These are phyloP conservation scores for Melanostoma scalare DNA, from an alignment of 2,888 invertebrate genomes.

Conservation along the genomic window DNA sequence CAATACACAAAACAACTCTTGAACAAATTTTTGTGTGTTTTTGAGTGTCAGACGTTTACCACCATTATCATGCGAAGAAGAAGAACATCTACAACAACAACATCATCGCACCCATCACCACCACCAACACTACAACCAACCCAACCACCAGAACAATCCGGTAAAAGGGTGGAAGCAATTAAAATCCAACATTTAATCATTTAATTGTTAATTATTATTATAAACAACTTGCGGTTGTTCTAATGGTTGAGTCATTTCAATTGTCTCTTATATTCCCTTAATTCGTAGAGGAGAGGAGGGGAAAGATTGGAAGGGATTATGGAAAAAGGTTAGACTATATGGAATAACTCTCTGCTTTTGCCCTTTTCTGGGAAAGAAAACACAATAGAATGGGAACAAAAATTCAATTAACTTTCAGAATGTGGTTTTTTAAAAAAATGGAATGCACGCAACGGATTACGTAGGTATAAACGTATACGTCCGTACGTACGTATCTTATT, in stretches of 20 bases:
- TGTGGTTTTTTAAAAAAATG: slow-evolving; percentile 20
- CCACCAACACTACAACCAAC: slow-evolving; percentile 13
- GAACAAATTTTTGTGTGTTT: slow-evolving; percentile 60
- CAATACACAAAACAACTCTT: slow-evolving; percentile 13
- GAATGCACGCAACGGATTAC: slow-evolving; percentile 30
- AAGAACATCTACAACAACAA: background rate
- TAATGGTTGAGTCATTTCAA: slow-evolving; percentile 62
- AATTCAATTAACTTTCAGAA: slow-evolving; percentile 52
- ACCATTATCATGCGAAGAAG: slow-evolving; percentile 2
- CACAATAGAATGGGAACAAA: slow-evolving; percentile 6
- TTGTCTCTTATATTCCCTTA: slow-evolving; percentile 38
- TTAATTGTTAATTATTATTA: slow-evolving; percentile 72
- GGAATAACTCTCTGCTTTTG: background rate
- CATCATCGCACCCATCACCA: background rate
- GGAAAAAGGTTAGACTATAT: too few relatives aligned
- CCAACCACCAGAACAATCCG: slow-evolving; percentile 16
- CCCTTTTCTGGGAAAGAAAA: background rate
- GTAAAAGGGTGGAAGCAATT: slow-evolving; percentile 57
- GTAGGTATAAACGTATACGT: too few relatives aligned
- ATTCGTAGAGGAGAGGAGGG: background rate
- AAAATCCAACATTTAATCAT: slow-evolving; percentile 72
- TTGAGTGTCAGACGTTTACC: slow-evolving; percentile 54
- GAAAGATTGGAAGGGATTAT: slow-evolving; percentile 2
- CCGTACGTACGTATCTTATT: too few relatives aligned
- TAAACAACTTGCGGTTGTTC: slow-evolving; percentile 70